Conservation (phyloP, 2,888 invertebrate species). For the Tipula unca region DNA sequence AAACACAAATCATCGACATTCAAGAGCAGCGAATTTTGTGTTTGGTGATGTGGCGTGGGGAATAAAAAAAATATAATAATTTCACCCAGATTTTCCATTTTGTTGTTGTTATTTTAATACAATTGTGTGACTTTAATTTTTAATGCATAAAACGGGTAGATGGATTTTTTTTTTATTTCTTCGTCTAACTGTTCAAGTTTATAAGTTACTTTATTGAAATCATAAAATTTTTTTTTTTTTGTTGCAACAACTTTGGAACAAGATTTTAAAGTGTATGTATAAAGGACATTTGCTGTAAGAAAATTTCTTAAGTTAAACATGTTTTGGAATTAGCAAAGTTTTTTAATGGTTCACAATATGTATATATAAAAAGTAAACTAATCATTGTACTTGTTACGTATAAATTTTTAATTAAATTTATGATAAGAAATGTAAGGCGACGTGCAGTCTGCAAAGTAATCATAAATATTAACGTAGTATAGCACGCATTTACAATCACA, state of each 20-base stretch:
- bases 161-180: neutral
- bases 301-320: neutral
- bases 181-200: neutral
- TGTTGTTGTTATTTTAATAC: neutral
- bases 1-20: neutral
- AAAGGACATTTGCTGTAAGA: neutral
- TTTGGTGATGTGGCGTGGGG: neutral
- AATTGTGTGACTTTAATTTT: conserved; percentile 2
- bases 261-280: neutral
- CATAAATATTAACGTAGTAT: too few relatives aligned
- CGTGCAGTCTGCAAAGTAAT: neutral
- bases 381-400: neutral
- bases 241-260: neutral
- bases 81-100: neutral
- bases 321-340: neutral
- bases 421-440: neutral
- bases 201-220: neutral
- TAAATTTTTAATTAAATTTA: neutral
- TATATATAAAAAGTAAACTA: neutral
- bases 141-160: neutral
- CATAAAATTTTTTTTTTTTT: neutral
- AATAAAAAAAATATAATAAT: neutral
- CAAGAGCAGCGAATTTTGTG: neutral
- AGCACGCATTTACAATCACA: too few relatives aligned
- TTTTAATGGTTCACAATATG: neutral